phyloP scores from a whole-genome alignment of 2,113 vertebrate genomes.

The Salminus brasiliensis region DNA sequence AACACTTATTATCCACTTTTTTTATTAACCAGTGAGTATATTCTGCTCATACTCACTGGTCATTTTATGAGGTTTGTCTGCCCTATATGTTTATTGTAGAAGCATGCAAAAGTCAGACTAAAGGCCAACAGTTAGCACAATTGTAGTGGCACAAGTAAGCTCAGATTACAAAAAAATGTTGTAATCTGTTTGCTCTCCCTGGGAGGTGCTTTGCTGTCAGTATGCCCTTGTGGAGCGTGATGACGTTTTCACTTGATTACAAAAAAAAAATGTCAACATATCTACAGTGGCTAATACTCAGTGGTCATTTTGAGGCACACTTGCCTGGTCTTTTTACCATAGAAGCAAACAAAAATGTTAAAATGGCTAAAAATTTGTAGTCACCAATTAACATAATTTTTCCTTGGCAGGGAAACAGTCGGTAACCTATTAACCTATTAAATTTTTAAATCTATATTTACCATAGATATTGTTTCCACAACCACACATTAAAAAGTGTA shows the following conservation, averaged over 20 bases:
- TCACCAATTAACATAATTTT: background rate
- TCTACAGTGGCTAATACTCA: slow-evolving; percentile 37
- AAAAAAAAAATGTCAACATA: no score
- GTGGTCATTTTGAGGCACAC: no score
- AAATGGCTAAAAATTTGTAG: background rate
- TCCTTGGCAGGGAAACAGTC: background rate
- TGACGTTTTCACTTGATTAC: slow-evolving; percentile 39
- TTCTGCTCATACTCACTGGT: background rate
- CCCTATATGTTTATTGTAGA: background rate
- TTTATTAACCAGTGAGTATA: no score
- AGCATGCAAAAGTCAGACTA: no score
- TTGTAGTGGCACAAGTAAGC: no score
- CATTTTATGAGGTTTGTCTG: no score
- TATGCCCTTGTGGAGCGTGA: slow-evolving; percentile 36
- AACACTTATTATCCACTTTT: no score
- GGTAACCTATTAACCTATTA: background rate
- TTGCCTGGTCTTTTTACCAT: no score
- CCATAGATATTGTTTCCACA: slow-evolving; percentile 2
- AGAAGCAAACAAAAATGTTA: background rate
- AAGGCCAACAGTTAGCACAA: no score
- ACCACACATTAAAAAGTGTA: background rate
- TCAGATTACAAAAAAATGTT: no score
- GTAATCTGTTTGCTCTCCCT: slow-evolving; percentile 9
- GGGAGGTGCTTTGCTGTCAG: slow-evolving; percentile 34
- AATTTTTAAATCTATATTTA: background rate